Evolutionary conservation across 1,140 invertebrate species (phyloP).

Genomic region (Pogonomyrmex barbatus): DNA sequence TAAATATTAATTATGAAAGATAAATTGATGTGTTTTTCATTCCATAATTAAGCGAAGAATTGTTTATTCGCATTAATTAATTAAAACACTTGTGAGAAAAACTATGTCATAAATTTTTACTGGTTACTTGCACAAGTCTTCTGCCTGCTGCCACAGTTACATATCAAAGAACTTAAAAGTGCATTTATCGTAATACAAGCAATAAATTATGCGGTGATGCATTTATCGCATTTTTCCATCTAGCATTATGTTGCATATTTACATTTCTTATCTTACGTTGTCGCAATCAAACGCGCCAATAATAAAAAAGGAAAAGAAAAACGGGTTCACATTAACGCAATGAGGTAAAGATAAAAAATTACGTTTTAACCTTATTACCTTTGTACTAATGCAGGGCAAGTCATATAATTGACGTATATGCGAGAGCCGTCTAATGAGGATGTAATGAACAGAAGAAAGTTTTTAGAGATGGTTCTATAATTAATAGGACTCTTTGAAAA

Average conservation of each 20-base stretch:
- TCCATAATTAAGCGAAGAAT: slow-evolving; percentile 1
- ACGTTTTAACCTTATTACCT: not conserved
- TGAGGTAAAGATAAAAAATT: not conserved
- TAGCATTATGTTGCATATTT: not conserved
- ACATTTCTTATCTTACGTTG: slow-evolving; percentile 40
- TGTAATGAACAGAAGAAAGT: slow-evolving; percentile 30
- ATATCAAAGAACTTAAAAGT: slow-evolving; percentile 51
- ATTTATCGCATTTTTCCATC: slow-evolving; percentile 23
- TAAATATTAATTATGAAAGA: slow-evolving; percentile 1
- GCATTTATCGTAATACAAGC: slow-evolving; percentile 56
- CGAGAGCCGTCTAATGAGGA: slow-evolving; percentile 6
- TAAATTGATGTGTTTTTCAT: not conserved
- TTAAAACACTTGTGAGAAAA: not conserved
- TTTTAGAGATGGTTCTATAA: slow-evolving; percentile 10
- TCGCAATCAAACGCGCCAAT: not conserved
- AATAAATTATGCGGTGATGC: slow-evolving; percentile 24
- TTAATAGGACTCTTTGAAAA: slow-evolving; percentile 37
- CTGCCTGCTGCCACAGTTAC: slow-evolving; percentile 10
- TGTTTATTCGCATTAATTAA: slow-evolving; percentile 15
- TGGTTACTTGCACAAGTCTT: not conserved
- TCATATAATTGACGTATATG: slow-evolving; percentile 13
- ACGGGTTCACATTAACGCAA: not conserved
- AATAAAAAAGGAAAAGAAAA: not conserved
- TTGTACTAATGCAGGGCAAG: not conserved
- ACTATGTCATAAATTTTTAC: slow-evolving; percentile 10